Base-by-base conservation (phyloP, 2,888 invertebrate species). In the Biston stratarius region DNA sequence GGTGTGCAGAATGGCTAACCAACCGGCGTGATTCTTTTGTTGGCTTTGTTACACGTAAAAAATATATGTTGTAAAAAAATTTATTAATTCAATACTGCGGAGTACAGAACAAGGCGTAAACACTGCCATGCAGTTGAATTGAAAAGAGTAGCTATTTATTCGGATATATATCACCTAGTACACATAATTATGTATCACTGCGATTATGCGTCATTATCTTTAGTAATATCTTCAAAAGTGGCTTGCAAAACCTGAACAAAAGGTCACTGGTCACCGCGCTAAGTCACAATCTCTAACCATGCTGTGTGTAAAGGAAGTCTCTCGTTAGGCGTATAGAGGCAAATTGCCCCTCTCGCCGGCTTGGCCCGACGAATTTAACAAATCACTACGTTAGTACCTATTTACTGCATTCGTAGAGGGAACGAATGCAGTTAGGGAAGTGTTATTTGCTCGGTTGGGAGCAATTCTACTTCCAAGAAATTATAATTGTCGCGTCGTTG, bases 261-360 rank as follows among this genome's bases (percentile, higher is more conserved):
- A 53, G 67, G 61, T 66, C 66, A 56, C 66, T 33, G 61, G 51
- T 62, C 61, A 60, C 15, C 40, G 33, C 36, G n/a, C 66, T 36
- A 49, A 58, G 12, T 40, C 49, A 62, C 55, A 51, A n/a, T 34
- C 73, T 73, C 68, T 70, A 70, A 67, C 58, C 68, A 73, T 63
- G 71, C 64, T 64, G 72, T 74, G 67, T 70, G 67, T 69, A 66
- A 74, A 88, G 90, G 90, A 90, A 85, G 85, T 82, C 64, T 70
- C 82, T 84, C 72, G 82, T 86, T 85, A 88, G 88, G 86, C 81
- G 86, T 85, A 84, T 87, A 77, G 83, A 72, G 73, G 75, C 81
- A 84, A 87, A 84, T 88, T 88, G 86, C 74, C 77, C 79, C 76
- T 64, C 73, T 67, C 74, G 72, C 70, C 67, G 62, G 60, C 61